Conservation (phyloP, 2,888 invertebrate genomes). For the Smittia sp. region DNA sequence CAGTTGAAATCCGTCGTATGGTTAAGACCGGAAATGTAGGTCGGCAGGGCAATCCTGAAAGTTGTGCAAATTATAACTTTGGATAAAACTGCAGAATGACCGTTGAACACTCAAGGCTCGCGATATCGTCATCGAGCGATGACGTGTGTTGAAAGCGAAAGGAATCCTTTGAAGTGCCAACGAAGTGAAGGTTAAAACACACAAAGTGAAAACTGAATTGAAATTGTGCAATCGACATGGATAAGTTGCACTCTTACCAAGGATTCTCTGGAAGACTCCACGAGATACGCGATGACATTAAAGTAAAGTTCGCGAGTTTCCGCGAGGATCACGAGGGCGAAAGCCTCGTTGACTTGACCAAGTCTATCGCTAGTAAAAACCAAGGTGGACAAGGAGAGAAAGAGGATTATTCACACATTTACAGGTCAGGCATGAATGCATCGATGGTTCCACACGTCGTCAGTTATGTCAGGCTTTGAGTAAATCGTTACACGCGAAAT, state of each 20-base stretch:
- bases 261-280: slow-evolving; percentile 71
- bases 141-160: not conserved
- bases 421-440: slow-evolving; percentile 57
- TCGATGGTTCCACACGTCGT: not conserved
- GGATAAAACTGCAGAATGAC: no score
- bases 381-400: slow-evolving; percentile 48
- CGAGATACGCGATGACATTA: slow-evolving; percentile 62
- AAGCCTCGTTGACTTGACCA: slow-evolving; percentile 57
- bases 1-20: not conserved
- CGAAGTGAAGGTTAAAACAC: not conserved
- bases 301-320: slow-evolving; percentile 62
- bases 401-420: slow-evolving; percentile 64
- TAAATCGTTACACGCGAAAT: not conserved
- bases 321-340: slow-evolving; percentile 60
- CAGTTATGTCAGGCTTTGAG: no score
- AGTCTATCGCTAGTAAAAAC: slow-evolving; percentile 47
- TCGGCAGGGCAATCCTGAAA: no score
- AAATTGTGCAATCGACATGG: slow-evolving; percentile 57
- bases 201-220: not conserved
- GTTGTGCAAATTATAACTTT: no score
- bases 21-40: no score
- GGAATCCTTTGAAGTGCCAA: not conserved
- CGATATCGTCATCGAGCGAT: no score
- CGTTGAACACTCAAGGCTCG: no score
- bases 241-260: slow-evolving; percentile 77